Evolutionary conservation across 2,888 invertebrate genomes (phyloP), one percentile per base, ranked within the genome.

Genomic region (Nemapogon koenigi): DNA sequence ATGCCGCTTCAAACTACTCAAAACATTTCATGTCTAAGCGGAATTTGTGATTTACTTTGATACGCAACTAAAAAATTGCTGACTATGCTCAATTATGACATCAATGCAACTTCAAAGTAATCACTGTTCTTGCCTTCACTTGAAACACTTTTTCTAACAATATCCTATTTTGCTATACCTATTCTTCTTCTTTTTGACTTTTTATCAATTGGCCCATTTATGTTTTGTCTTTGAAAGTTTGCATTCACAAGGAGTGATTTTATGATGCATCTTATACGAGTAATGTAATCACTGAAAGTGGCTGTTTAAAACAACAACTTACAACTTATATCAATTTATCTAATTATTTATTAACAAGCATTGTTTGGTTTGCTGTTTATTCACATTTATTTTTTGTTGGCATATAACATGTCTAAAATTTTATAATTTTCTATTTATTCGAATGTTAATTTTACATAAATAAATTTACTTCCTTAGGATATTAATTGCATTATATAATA

Each of bases 401-500:
- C 50, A 56, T 63, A 57, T 46, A 53, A 57, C 62, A 50, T 65
- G 58, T 63, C 64, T 64, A 51, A 56, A 50, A 55, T 49, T 57
- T 46, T 50, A 59, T 53, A 50, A 55, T 47, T 51, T 52, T 22
- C 10, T 22, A 58, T 65, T 54, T 62, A 61, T 55, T 51, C 52
- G 59, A 62, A 62, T 62, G 57, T 57, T 57, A 46, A 50, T 56
- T 55, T 56, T 59, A 35, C 33, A 51, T 62, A 59, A 57, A 50
- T 56, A 39, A 42, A 39, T 52, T 13, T 35, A 35, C 25, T n/a
- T 27, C 13, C 4, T 4, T 55, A 62, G 51, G 52, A 64, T 62
- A 51, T 57, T 53, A 57, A 60, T 29, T 67, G 72, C 73, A 73
- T 69, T 62, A 58, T 65, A 70, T 67, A 70, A 68, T 63, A 63